phyloP scores from a whole-genome alignment of 2,113 vertebrate species.

The Trichechus manatus region DNA sequence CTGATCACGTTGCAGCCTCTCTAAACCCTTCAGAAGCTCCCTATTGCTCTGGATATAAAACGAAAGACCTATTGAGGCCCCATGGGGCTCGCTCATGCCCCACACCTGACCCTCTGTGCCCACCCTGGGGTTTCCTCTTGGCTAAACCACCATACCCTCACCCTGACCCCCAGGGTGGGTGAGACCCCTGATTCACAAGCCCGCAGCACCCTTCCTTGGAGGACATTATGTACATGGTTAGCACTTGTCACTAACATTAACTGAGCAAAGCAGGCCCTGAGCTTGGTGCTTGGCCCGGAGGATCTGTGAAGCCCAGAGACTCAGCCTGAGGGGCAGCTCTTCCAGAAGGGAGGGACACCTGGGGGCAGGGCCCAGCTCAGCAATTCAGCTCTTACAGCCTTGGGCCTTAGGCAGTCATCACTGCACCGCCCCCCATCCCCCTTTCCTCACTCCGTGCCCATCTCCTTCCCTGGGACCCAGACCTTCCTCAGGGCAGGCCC shows the following conservation, averaged over 20 bases:
- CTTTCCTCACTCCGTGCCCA: background rate
- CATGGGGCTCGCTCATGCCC: background rate
- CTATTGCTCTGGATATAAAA: background rate
- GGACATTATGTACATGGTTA: rapidly evolving
- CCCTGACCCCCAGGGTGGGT: background rate
- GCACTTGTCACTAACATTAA: background rate
- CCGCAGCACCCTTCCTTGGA: background rate
- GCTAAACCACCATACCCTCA: background rate
- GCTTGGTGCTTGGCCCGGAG: background rate
- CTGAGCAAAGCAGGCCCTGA: background rate
- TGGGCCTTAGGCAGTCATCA: background rate
- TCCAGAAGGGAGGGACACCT: background rate
- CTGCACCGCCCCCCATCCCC: no score
- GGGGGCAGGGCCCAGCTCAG: background rate
- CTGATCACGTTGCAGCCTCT: background rate
- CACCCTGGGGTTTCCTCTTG: background rate
- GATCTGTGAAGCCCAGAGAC: background rate
- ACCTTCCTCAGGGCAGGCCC: background rate
- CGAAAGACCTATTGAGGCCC: background rate
- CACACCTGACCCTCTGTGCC: background rate
- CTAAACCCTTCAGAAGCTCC: background rate
- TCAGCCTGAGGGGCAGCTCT: no score
- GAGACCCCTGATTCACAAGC: background rate
- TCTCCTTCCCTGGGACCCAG: background rate
- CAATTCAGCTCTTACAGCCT: background rate